Evolutionary conservation across 2,888 invertebrate genomes (phyloP), one percentile per base, ranked within the genome.

Genomic region (Aquatica leii): DNA sequence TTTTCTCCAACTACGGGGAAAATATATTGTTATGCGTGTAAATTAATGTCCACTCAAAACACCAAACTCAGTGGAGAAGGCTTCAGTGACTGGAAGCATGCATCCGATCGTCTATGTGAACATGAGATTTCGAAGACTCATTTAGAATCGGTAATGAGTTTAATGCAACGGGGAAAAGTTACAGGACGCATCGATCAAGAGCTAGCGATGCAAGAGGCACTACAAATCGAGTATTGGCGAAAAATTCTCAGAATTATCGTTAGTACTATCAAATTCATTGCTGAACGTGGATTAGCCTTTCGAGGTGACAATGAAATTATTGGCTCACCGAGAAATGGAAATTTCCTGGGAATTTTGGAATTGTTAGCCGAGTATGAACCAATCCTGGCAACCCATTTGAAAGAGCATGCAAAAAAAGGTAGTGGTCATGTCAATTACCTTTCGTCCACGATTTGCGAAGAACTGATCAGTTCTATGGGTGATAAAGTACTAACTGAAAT

Each of bases 401-500:
- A 40, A 40, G 6, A 40, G n/a, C n/a, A n/a, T n/a, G n/a, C n/a
- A n/a, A n/a, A n/a, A 6, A 40, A 40, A 40, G 12, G 40, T 6
- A 40, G 40, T n/a, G 50, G 18, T 8, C 9, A 17, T 18, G 9
- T 8, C 18, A 51, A 35, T 35, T 51, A 51, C 15, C 9, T 37
- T 1, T 35, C 35, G 11, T 18, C 31, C 31, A 31, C 31, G 4
- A 31, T 31, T 31, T 31, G 9, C 31, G 31, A 35, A 17, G 17
- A 51, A 51, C 15, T 51, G 1, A 31, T 51, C 11, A 5, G 1
- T 35, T 35, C 21, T 6, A 64, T 59, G 43, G 54, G 51, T 40
- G 34, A 59, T 41, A 54, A 46, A 51, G 55, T 65, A 14, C 62
- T 40, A 18, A 55, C n/a, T n/a, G n/a, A n/a, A n/a, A n/a, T n/a